Conservation (phyloP, 2,113 vertebrate species). For the Amia ocellicauda region DNA sequence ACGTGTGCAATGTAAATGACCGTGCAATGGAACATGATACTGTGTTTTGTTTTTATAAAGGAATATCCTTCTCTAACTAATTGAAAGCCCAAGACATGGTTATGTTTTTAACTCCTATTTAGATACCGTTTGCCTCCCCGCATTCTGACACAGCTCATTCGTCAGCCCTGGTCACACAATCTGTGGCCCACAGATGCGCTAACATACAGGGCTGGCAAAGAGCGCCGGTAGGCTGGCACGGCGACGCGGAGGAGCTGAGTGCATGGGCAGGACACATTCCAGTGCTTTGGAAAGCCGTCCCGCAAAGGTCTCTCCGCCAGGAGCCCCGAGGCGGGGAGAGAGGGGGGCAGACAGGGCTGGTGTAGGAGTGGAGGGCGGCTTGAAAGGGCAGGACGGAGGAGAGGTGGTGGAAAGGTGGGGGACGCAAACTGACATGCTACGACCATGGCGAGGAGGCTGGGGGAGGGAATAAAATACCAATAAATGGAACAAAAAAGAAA, state of each 20-base stretch:
- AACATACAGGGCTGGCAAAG: slow-evolving; percentile 95
- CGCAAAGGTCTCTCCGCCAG: slow-evolving; percentile 86
- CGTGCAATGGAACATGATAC: too few species aligned
- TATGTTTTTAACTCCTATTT: neutral
- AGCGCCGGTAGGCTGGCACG: slow-evolving; percentile 95
- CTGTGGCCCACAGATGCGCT: slow-evolving; percentile 43
- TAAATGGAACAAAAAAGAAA: too few species aligned
- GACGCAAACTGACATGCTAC: slow-evolving; percentile 97
- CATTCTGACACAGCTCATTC: slow-evolving; percentile 10
- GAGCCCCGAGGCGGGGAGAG: slow-evolving; percentile 69
- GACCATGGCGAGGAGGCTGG: slow-evolving; percentile 76
- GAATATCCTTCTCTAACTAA: too few species aligned
- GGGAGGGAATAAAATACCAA: slow-evolving; percentile 37
- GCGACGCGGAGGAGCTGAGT: slow-evolving; percentile 76
- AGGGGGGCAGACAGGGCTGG: slow-evolving; percentile 72
- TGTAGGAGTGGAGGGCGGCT: slow-evolving; percentile 80
- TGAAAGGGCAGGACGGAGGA: slow-evolving; percentile 59
- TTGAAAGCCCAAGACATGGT: too few species aligned
- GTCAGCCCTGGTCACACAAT: slow-evolving; percentile 53
- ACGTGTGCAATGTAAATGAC: too few species aligned
- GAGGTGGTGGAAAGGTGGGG: slow-evolving; percentile 78
- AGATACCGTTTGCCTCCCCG: slow-evolving; percentile 4
- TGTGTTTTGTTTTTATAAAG: too few species aligned
- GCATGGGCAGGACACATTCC: slow-evolving; percentile 93
- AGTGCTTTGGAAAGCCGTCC: slow-evolving; percentile 93